Evolutionary conservation across 1,140 invertebrate species (phyloP).

Genomic region (Temnothorax nylanderi): DNA sequence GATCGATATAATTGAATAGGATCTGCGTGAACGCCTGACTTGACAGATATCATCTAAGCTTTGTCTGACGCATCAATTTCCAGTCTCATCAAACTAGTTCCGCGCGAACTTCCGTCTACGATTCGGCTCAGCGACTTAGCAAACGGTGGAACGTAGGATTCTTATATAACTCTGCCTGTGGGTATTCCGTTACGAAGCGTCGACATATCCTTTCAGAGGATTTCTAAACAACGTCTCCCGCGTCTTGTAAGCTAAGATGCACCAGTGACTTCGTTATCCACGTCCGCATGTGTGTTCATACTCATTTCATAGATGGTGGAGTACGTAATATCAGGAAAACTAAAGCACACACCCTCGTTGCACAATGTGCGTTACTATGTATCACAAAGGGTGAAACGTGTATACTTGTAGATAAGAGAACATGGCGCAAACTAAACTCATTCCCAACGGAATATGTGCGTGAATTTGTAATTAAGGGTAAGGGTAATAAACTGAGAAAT

Average conservation of each 20-base stretch:
- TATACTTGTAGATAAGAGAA: conserved; percentile 12
- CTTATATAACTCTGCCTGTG: conserved; percentile 19
- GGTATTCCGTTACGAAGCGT: conserved; percentile 40
- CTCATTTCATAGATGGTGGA: background rate
- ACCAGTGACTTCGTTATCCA: conserved; percentile 29
- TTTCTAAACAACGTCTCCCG: conserved; percentile 23
- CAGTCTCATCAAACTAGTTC: conserved; percentile 58
- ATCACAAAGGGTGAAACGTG: conserved; percentile 25
- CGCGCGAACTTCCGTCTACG: conserved; percentile 19
- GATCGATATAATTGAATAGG: conserved; percentile 27
- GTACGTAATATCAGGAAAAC: conserved; percentile 34
- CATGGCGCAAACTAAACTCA: background rate
- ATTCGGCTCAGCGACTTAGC: conserved; percentile 23
- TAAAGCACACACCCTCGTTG: background rate
- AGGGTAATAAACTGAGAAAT: background rate
- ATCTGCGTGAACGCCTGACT: background rate
- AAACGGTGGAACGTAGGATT: conserved; percentile 10
- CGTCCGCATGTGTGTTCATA: background rate
- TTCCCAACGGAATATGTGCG: background rate
- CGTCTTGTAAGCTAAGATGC: conserved; percentile 26
- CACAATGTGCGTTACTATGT: conserved; percentile 4
- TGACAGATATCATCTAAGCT: conserved; percentile 43
- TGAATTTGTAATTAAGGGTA: conserved; percentile 29
- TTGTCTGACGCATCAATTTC: conserved; percentile 57
- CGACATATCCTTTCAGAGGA: conserved; percentile 12